Conservation (phyloP, 1,140 invertebrate species). For the Sycophaga agraensis region DNA sequence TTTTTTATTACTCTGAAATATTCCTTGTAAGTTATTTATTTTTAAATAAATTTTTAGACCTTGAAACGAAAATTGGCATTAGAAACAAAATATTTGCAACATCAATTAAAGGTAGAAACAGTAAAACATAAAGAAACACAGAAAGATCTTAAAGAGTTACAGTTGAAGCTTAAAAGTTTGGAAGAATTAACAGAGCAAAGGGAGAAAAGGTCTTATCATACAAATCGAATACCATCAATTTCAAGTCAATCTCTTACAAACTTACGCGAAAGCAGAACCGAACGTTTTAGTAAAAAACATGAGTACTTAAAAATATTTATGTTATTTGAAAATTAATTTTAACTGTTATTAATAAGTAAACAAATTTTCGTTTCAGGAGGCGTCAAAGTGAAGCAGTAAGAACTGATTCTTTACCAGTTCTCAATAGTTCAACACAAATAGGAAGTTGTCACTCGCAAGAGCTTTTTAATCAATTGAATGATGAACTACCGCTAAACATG, state of each 20-base stretch:
- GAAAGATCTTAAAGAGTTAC: slow-evolving; percentile 65
- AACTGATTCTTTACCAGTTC: slow-evolving; percentile 6
- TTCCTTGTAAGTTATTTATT: neutral
- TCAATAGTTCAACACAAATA: slow-evolving; percentile 9
- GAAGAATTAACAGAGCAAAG: slow-evolving; percentile 53
- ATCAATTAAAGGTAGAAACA: slow-evolving; percentile 69
- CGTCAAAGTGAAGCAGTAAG: neutral
- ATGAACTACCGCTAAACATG: neutral
- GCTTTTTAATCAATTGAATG: neutral
- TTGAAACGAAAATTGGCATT: slow-evolving; percentile 68
- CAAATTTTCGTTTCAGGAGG: neutral
- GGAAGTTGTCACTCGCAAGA: neutral
- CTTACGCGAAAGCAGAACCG: slow-evolving; percentile 50
- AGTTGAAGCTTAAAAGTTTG: slow-evolving; percentile 64
- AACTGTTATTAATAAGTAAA: neutral
- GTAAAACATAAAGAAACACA: slow-evolving; percentile 70
- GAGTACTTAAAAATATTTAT: neutral
- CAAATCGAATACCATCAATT: slow-evolving; percentile 36
- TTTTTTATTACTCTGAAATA: slow-evolving; percentile 2
- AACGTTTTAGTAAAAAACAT: slow-evolving; percentile 36
- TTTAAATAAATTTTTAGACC: slow-evolving; percentile 39
- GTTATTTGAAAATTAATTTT: neutral
- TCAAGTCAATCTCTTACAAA: slow-evolving; percentile 37
- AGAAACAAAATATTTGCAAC: slow-evolving; percentile 71
- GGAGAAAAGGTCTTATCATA: slow-evolving; percentile 47